Percentiles rank a stretch among this genome's conserved stretches.
These are phyloP conservation scores for Aulostomus chinensis DNA, from an alignment of 2,797 vertebrate species.

Conservation along the genomic window DNA sequence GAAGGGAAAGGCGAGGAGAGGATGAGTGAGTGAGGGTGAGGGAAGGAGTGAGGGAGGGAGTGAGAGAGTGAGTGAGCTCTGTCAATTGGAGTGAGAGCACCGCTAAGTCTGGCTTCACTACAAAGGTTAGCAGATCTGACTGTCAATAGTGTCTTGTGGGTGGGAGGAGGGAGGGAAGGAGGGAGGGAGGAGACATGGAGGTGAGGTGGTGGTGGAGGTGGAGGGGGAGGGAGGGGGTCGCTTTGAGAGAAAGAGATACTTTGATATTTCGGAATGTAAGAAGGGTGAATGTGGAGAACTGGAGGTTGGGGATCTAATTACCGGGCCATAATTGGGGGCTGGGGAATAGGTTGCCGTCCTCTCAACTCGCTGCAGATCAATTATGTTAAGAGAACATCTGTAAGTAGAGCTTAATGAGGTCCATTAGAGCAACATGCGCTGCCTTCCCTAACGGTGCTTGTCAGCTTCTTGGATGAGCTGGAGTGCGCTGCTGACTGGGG, in stretches of 20 bases:
- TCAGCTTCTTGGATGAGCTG: constrained; percentile 99
- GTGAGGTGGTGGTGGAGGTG: constrained; percentile 72
- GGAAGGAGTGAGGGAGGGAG: constrained; percentile 35
- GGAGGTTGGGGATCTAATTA: constrained; percentile 99
- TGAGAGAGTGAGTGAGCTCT: constrained; percentile 84
- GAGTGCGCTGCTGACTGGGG: constrained; percentile 98
- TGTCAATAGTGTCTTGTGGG: constrained; percentile 94
- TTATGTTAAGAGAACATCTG: constrained; percentile 99
- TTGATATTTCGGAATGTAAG: constrained; percentile 99
- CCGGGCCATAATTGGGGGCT: constrained; percentile 99
- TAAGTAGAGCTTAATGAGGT: constrained; percentile 99
- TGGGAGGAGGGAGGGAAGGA: constrained; percentile 62
- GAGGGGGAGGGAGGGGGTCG: constrained; percentile 69
- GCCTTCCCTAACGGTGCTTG: constrained; percentile 99
- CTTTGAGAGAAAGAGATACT: constrained; percentile 99
- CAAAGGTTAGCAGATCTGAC: constrained; percentile 99
- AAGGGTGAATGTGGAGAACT: constrained; percentile 99
- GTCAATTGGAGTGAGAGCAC: constrained; percentile 92
- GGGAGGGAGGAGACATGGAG: constrained; percentile 59
- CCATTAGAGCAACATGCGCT: constrained; percentile 99
- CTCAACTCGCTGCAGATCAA: constrained; percentile 99
- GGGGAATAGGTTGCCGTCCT: constrained; percentile 99
- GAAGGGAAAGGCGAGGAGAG: constrained; percentile 16
- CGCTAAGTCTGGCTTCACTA: constrained; percentile 98
- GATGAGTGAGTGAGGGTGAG: constrained; percentile 16